Evolutionary conservation across 2,888 invertebrate genomes (phyloP).

Genomic region (Fragum fragum): DNA sequence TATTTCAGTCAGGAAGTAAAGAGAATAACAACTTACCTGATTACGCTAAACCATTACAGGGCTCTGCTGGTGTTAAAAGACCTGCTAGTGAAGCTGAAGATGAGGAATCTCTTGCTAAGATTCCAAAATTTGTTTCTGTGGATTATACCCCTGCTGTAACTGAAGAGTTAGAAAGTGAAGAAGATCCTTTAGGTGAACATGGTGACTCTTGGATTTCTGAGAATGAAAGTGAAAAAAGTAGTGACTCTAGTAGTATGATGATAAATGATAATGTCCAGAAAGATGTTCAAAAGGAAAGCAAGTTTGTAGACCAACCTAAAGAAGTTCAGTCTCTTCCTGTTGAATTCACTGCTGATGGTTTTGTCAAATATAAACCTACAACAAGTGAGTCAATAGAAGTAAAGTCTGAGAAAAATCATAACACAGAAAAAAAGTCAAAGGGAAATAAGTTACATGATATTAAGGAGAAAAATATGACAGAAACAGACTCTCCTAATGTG

Average conservation of each 20-base stretch:
- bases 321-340: slow-evolving; percentile 44
- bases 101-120: slow-evolving; percentile 54
- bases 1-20: background rate
- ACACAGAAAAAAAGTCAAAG: background rate
- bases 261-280: background rate
- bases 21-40: slow-evolving; percentile 36
- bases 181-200: slow-evolving; percentile 55
- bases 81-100: slow-evolving; percentile 52
- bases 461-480: background rate
- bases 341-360: slow-evolving; percentile 65
- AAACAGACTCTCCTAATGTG: background rate
- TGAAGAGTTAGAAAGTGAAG: slow-evolving; percentile 70
- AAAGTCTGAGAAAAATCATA: background rate
- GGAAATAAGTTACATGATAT: background rate
- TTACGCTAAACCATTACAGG: slow-evolving; percentile 52
- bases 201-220: slow-evolving; percentile 50
- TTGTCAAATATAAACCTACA: slow-evolving; percentile 49
- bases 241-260: slow-evolving; percentile 38
- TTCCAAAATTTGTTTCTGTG: slow-evolving; percentile 63
- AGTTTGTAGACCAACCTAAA: slow-evolving; percentile 8
- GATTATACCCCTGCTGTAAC: slow-evolving; percentile 56
- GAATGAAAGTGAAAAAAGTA: slow-evolving; percentile 58
- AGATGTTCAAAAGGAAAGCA: background rate
- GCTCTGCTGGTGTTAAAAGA: slow-evolving; percentile 50
- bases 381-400: slow-evolving; percentile 22